Base-by-base conservation (phyloP, 2,797 vertebrate genomes). In the Corythornis leucogaster region DNA sequence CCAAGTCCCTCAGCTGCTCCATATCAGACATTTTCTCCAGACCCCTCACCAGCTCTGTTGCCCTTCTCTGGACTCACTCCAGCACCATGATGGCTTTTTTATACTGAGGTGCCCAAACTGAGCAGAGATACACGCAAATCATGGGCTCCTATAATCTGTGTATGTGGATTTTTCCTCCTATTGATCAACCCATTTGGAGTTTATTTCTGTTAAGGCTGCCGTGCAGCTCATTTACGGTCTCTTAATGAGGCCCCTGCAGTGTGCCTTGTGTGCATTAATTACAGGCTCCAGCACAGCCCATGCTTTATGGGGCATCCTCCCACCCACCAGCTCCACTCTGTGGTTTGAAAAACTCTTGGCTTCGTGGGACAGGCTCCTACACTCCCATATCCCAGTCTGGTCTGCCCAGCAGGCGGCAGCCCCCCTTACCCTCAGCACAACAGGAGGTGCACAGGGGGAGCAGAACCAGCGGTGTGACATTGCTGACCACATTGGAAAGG, bases 341-440 rank as follows among this genome's bases (percentile, higher is more conserved):
- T 5, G 19, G 5, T 7, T 6, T 8, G 69, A 28, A 10, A 9
- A 30, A 1, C 33, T 0, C 33, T 12, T 4, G 11, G 9, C 11
- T 11, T 25, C 2, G 0, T 0, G 22, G 70, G 25, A 42, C 13
- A 17, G n/a, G 30, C 28, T 70, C 35, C 24, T 4, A 24, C 25
- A 2, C 26, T 8, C 18, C 54, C 54, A 7, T 3, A 4, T 1
- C 8, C 28, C 61, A 51, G 51, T 15, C 21, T 6, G 40, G 3
- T 18, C 42, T 73, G 42, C 48, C 33, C 24, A 10, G 43, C 53
- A 31, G 63, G 5, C n/a, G 8, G 15, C 43, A 45, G 77, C 6
- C 8, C 7, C 33, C 14, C 5, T 2, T 2, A 2, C 33, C 25
- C 1, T 0, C n/a, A 5, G 21, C 5, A 3, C 51, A 28, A 10